Conservation (phyloP, 2,797 vertebrate species). For the Characodon lateralis region DNA sequence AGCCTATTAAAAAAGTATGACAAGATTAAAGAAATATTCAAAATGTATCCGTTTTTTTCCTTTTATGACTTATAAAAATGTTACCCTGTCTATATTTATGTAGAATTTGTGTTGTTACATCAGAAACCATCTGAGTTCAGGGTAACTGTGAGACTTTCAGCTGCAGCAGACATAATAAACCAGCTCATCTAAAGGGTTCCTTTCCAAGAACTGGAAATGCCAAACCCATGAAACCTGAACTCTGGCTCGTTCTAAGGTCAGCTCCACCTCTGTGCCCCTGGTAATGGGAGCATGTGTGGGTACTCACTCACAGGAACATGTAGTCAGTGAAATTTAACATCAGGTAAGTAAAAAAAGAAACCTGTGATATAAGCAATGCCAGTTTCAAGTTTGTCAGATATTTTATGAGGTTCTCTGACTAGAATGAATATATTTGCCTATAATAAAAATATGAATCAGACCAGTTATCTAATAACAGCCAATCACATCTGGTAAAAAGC, state of each 20-base stretch:
- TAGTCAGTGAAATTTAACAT: constrained; percentile 41
- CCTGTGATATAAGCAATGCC: neutral
- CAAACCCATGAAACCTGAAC: constrained; percentile 64
- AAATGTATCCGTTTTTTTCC: neutral
- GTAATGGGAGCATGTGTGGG: neutral
- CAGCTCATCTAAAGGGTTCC: constrained; percentile 5
- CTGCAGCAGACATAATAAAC: constrained; percentile 1
- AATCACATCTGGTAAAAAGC: neutral
- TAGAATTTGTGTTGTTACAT: neutral
- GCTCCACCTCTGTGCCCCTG: constrained; percentile 32
- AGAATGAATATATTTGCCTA: neutral
- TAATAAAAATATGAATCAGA: neutral
- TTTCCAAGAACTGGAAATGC: constrained; percentile 48
- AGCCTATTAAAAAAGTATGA: neutral
- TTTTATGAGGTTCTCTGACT: neutral
- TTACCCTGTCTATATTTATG: neutral
- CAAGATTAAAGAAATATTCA: neutral
- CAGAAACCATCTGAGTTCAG: neutral
- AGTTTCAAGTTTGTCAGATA: neutral
- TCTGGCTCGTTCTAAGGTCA: constrained; percentile 35
- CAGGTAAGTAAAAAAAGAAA: constrained; percentile 10
- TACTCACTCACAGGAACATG: constrained; percentile 26
- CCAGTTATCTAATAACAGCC: neutral
- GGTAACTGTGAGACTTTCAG: neutral
- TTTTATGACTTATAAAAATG: neutral